Evolutionary conservation across 2,888 invertebrate genomes (phyloP), one percentile per base, ranked within the genome.

Genomic region (Coelogynopora nodosa): DNA sequence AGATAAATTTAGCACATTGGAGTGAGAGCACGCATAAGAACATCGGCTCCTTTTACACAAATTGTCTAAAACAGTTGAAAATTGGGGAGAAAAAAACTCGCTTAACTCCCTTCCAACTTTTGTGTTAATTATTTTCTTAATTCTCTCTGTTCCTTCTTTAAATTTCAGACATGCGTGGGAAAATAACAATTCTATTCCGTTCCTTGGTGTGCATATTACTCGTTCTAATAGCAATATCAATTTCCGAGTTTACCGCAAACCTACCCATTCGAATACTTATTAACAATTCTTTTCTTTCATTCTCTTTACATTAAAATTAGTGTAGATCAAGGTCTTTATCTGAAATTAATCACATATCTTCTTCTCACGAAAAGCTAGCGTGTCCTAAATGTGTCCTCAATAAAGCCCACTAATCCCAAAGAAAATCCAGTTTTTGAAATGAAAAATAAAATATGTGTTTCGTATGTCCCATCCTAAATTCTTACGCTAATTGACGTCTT

Each of bases 261-360:
- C 49, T 18, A 49, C 49, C 18, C 49, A 49, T 49, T 49, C 49
- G 49, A 85, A 86, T 82, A 82, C 10, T 31, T 5, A n/a, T 29
- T 30, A 1, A 80, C 13, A 86, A 5, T 67, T 49, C 49, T 49
- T 49, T 49, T 49, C 49, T 49, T 49, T 49, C 18, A 49, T 49
- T 49, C 49, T 49, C 49, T 18, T 49, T 10, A 49, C 49, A 49
- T 49, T 49, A 49, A 49, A 49, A 49, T 10, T 49, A 49, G 5
- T 10, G 49, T 49, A 49, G 18, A 10, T 49, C 5, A 49, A 10
- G 18, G 49, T 18, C 49, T 49, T 49, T 10, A 18, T 49, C 5
- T 49, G 49, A 49, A 49, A 5, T 49, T 18, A 49, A 49, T 49
- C 49, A 49, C 49, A 10, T 49, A 49, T 10, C 49, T 18, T 49